Conservation (phyloP, 2,888 invertebrate species). For the Dyspetes luteomarginatus region DNA sequence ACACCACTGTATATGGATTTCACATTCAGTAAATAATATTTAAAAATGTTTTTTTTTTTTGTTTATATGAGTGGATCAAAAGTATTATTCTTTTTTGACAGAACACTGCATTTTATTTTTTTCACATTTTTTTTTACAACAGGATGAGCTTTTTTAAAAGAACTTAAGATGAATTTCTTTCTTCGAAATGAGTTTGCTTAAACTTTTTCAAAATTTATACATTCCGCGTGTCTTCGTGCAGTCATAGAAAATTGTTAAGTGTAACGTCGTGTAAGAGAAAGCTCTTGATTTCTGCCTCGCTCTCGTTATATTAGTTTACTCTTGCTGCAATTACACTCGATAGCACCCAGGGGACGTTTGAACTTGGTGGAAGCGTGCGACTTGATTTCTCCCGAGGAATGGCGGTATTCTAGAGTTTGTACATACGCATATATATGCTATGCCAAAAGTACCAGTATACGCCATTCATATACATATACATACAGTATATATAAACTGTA, state of each 20-base stretch:
- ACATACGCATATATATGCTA: constrained; percentile 15
- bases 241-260: constrained; percentile 16
- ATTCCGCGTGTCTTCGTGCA: not conserved
- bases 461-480: constrained; percentile 10
- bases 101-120: too few species aligned
- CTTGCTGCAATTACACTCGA: constrained; percentile 74
- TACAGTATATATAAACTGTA: not conserved
- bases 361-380: constrained; percentile 71
- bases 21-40: too few species aligned
- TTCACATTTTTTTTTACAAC: too few species aligned
- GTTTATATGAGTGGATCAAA: too few species aligned
- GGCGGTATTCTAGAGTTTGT: constrained; percentile 58
- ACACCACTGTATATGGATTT: too few species aligned
- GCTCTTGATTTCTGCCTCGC: constrained; percentile 46
- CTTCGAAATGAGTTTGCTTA: too few species aligned
- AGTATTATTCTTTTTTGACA: too few species aligned
- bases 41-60: too few species aligned
- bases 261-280: constrained; percentile 27
- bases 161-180: too few species aligned
- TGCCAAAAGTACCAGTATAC: constrained; percentile 5
- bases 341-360: constrained; percentile 72
- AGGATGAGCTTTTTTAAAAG: too few species aligned
- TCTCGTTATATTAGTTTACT: constrained; percentile 72
- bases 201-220: not conserved
- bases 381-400: constrained; percentile 76